Evolutionary conservation across 2,888 invertebrate species (phyloP).

Genomic region (Papilio gigon): DNA sequence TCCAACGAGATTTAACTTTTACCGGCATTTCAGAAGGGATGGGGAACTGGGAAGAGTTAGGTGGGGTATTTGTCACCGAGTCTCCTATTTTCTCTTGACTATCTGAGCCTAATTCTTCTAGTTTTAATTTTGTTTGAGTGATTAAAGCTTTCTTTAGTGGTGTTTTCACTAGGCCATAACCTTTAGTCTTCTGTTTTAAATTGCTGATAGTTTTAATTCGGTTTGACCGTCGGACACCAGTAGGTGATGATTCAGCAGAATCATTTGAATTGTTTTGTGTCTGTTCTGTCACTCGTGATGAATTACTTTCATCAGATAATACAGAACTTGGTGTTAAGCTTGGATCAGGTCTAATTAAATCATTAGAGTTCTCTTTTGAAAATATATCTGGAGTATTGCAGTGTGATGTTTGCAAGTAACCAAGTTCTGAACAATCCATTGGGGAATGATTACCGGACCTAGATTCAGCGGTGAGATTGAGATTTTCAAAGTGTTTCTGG

Average conservation of each 20-base stretch:
- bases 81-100: slow-evolving; percentile 72
- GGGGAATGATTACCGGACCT: slow-evolving; percentile 52
- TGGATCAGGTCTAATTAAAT: slow-evolving; percentile 69
- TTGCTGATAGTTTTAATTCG: slow-evolving; percentile 89
- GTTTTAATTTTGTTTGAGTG: slow-evolving; percentile 78
- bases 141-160: slow-evolving; percentile 76
- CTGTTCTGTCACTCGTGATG: slow-evolving; percentile 68
- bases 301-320: slow-evolving; percentile 77
- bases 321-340: slow-evolving; percentile 75
- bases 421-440: slow-evolving; percentile 62
- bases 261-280: slow-evolving; percentile 70
- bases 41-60: slow-evolving; percentile 72
- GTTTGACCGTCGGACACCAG: slow-evolving; percentile 87
- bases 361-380: slow-evolving; percentile 58
- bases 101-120: slow-evolving; percentile 83
- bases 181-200: slow-evolving; percentile 85
- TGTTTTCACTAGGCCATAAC: slow-evolving; percentile 84
- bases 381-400: slow-evolving; percentile 64
- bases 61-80: slow-evolving; percentile 55
- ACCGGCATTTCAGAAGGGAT: slow-evolving; percentile 85
- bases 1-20: slow-evolving; percentile 90
- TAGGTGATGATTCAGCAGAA: slow-evolving; percentile 77
- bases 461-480: slow-evolving; percentile 58
- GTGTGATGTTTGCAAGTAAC: slow-evolving; percentile 54
- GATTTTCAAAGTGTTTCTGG: slow-evolving; percentile 70